Conservation (phyloP, 1,140 invertebrate species). For the Steinernema khuongi region DNA sequence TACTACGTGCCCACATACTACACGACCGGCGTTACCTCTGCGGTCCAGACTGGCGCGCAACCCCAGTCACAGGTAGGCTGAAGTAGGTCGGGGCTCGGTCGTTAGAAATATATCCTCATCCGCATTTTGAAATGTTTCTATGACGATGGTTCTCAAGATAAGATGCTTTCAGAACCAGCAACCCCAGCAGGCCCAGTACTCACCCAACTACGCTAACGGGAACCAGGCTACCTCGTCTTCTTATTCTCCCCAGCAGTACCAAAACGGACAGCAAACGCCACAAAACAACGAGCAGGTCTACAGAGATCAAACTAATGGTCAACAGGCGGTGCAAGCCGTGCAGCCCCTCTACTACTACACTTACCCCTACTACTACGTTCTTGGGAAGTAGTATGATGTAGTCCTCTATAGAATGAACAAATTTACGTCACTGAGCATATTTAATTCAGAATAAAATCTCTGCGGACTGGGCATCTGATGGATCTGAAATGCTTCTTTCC, state of each 20-base stretch:
- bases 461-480: too few species aligned
- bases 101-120: too few species aligned
- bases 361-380: not conserved
- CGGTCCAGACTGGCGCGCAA: not conserved
- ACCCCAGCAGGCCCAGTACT: not conserved
- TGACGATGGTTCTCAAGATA: too few species aligned
- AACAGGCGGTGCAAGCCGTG: not conserved
- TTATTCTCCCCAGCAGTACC: not conserved
- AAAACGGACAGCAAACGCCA: not conserved
- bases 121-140: too few species aligned
- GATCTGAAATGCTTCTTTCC: too few species aligned
- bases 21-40: not conserved
- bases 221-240: not conserved
- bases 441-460: too few species aligned
- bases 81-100: too few species aligned
- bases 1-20: not conserved
- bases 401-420: too few species aligned
- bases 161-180: not conserved
- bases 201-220: not conserved
- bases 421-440: too few species aligned
- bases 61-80: not conserved
- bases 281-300: not conserved
- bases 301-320: not conserved
- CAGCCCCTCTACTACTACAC: not conserved
- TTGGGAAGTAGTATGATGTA: constrained; percentile 9